phyloP scores from a whole-genome alignment of 2,888 invertebrate species.

The Thysanoteuthis rhombus region DNA sequence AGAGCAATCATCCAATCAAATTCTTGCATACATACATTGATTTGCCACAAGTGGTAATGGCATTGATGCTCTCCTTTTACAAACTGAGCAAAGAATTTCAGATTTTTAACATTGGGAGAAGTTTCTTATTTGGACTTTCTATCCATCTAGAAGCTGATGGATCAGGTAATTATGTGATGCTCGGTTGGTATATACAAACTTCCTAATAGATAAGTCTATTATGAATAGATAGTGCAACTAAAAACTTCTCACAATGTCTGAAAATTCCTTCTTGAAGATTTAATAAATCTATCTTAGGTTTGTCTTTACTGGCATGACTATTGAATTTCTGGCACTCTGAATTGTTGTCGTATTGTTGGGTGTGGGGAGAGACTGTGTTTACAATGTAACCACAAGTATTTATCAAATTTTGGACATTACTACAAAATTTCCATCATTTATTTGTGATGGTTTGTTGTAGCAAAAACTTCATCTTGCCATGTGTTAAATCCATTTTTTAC shows the following conservation, averaged over 20 bases:
- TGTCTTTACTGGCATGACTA: neutral
- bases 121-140: neutral
- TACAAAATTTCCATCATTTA: neutral
- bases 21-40: neutral
- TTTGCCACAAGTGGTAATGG: neutral
- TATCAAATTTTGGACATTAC: neutral
- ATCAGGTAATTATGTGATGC: neutral
- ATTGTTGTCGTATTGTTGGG: neutral
- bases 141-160: neutral
- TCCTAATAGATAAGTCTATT: neutral
- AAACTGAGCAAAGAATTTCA: neutral
- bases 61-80: neutral
- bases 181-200: neutral
- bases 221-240: neutral
- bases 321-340: neutral
- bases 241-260: neutral
- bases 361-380: neutral
- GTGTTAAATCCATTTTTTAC: neutral
- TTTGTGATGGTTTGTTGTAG: neutral
- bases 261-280: neutral
- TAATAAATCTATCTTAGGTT: neutral
- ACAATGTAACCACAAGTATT: neutral
- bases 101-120: neutral
- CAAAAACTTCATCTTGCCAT: neutral
- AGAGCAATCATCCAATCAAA: no score